Evolutionary conservation across 2,888 invertebrate genomes (phyloP), one percentile per base, ranked within the genome.

Genomic region (Philhelius pedissequus): DNA sequence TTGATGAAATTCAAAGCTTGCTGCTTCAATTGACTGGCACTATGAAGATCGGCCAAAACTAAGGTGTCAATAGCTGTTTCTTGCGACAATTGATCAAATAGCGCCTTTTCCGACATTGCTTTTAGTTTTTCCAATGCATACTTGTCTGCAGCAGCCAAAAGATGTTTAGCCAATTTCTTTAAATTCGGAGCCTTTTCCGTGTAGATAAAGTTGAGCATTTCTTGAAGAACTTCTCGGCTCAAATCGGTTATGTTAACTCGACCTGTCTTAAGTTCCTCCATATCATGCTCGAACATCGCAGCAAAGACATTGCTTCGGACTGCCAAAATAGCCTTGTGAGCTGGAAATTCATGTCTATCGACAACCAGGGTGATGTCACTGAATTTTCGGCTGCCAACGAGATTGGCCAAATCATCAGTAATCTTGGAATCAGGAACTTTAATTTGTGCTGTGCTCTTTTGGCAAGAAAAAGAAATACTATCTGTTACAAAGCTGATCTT

Each of bases 271-370:
- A 97, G 94, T 91, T 99, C 99, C 91, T 98, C 98, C 98, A 99
- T 99, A 92, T 99, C 98, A 92, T 99, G 99, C 91, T 99, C 98
- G 92, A 99, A 99, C 99, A 99, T 99, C 86, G 99, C 99, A 90
- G 98, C 97, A 93, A 99, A 99, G 45, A 99, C 99, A 87, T 98
- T 98, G 94, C 98, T 98, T 89, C 99, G 95, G 87, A 99, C 96
- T 92, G 98, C 97, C 92, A 99, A 93, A 90, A 99, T 97, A 88
- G 99, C 98, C 94, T 99, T 99, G 92, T 99, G 99, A 89, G 98
- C 98, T 92, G 97, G 96, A 92, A 97, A 97, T 92, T 97, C 97
- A 92, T 96, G 93, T 86, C 96, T 96, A 82, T 96, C 96, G 71
- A 98, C 98, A 60, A 97, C 96, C 89, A 99, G 94, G 87, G 98